Evolutionary conservation across 2,113 vertebrate species (phyloP).

Genomic region (cat (Felis catus)): DNA sequence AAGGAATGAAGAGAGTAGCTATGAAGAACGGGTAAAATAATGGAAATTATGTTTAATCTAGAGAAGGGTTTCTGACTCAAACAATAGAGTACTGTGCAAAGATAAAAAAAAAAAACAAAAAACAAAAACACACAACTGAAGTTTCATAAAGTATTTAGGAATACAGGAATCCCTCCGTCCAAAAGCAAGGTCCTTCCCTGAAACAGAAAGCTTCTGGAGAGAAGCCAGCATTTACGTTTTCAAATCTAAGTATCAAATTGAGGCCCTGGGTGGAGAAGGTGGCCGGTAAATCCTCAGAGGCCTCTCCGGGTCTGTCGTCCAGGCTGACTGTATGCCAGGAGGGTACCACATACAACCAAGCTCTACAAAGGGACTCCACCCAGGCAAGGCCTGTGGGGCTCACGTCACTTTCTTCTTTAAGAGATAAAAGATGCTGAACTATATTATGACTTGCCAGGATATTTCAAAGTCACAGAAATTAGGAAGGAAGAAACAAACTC

Average conservation of each 20-base stretch:
- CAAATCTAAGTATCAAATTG: neutral
- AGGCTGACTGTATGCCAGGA: rapidly evolving
- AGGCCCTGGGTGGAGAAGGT: neutral
- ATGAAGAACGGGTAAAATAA: neutral
- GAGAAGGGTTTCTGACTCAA: neutral
- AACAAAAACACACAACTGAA: neutral
- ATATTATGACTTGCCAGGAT: neutral
- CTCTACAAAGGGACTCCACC: neutral
- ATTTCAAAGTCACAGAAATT: conserved; percentile 54
- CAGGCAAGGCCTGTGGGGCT: neutral
- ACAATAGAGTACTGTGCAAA: neutral
- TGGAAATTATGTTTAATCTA: neutral
- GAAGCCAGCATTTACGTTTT: neutral
- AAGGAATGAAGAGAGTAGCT: neutral
- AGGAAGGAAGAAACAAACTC: conserved; percentile 41
- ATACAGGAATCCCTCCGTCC: neutral
- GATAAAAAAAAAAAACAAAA: neutral
- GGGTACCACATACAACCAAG: neutral
- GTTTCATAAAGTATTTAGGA: neutral
- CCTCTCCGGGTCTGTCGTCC: neutral
- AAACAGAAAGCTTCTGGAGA: conserved; percentile 8
- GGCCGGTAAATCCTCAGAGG: neutral
- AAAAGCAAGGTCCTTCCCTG: neutral
- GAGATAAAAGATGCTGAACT: neutral
- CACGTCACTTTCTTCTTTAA: neutral